Percentiles rank a stretch among this genome's conserved stretches.
phyloP scores from a whole-genome alignment of 2,113 vertebrate genomes.

The Zapus hudsonius region DNA sequence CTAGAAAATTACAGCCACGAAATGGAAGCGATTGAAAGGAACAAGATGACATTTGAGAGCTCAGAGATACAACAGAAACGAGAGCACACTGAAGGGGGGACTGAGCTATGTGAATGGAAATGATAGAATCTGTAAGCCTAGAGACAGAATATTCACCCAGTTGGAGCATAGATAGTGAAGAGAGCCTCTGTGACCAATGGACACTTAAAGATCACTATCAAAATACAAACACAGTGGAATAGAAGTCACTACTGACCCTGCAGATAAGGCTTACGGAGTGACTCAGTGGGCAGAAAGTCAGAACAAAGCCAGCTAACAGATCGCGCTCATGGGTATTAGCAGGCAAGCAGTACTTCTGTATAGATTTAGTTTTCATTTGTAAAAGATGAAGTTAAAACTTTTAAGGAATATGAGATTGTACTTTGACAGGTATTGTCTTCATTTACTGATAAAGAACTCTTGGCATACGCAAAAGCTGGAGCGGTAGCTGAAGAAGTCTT shows the following conservation, averaged over 20 bases:
- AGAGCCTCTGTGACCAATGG: background rate
- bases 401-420: slow-evolving; percentile 33
- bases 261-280: background rate
- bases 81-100: background rate
- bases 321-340: background rate
- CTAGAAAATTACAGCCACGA: background rate
- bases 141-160: background rate
- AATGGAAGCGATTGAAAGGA: background rate
- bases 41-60: background rate
- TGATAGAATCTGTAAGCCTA: background rate
- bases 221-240: background rate
- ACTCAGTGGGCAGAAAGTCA: background rate
- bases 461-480: slow-evolving; percentile 96
- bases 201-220: background rate
- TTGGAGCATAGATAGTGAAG: background rate
- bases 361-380: background rate
- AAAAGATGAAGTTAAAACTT: background rate
- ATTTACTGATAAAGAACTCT: slow-evolving; percentile 95
- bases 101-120: background rate
- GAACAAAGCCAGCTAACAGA: background rate
- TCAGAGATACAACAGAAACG: background rate
- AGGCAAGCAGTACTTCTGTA: background rate
- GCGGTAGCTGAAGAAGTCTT: slow-evolving; percentile 97
- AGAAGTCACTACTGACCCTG: background rate
- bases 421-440: slow-evolving; percentile 89